phyloP scores from a whole-genome alignment of 2,797 vertebrate species.

The Moxostoma hubbsi region DNA sequence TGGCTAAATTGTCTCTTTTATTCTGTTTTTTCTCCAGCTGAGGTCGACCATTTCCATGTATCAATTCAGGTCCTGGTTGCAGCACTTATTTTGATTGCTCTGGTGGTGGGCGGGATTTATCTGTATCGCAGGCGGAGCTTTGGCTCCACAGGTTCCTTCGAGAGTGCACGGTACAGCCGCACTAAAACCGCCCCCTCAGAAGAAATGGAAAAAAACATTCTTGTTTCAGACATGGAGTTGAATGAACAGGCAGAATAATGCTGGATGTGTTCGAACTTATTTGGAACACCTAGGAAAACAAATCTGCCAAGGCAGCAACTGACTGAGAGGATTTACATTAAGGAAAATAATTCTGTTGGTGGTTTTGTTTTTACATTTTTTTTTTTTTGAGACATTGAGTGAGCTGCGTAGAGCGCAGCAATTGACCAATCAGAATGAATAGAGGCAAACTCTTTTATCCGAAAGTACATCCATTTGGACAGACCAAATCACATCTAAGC shows the following conservation, averaged over 20 bases:
- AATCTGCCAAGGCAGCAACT: slow-evolving; percentile 53
- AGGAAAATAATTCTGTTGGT: neutral
- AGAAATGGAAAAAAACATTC: slow-evolving; percentile 93
- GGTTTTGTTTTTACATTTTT: neutral
- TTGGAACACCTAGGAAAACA: slow-evolving; percentile 38
- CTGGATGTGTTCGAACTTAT: slow-evolving; percentile 6
- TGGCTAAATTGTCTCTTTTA: neutral
- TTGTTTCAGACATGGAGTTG: slow-evolving; percentile 99
- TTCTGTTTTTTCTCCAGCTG: slow-evolving; percentile 62
- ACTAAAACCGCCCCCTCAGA: slow-evolving; percentile 83
- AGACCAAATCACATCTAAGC: slow-evolving; percentile 22
- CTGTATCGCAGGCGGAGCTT: slow-evolving; percentile 80
- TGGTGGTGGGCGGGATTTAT: slow-evolving; percentile 78
- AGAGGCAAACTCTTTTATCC: slow-evolving; percentile 8
- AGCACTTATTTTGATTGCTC: slow-evolving; percentile 78
- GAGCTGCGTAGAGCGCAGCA: slow-evolving; percentile 80
- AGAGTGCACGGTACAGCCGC: slow-evolving; percentile 95
- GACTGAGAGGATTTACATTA: slow-evolving; percentile 53
- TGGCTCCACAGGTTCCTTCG: slow-evolving; percentile 81
- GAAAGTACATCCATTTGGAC: slow-evolving; percentile 29
- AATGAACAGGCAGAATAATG: slow-evolving; percentile 94
- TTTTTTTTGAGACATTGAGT: slow-evolving; percentile 59
- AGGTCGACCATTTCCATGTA: slow-evolving; percentile 82
- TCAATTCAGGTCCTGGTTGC: slow-evolving; percentile 84
- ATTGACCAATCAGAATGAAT: slow-evolving; percentile 41